Percentiles rank a stretch among this genome's conserved stretches.
Conservation (phyloP, 2,888 invertebrate species). For the Trichopria drosophilae region DNA sequence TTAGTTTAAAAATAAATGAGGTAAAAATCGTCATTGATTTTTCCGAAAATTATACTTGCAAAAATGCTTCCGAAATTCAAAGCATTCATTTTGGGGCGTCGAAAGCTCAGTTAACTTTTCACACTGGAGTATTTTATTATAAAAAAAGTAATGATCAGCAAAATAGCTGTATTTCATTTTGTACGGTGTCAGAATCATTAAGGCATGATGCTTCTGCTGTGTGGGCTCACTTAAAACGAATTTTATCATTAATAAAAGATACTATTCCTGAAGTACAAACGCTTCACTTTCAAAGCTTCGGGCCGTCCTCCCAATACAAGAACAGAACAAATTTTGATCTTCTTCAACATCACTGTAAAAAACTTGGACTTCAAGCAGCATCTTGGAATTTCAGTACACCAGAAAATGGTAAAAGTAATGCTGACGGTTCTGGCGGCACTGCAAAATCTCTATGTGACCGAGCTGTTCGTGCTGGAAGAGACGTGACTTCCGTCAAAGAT, state of each 20-base stretch:
- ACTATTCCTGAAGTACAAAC: conserved; percentile 3
- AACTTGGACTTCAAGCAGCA: background rate
- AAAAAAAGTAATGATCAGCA: too few relatives aligned
- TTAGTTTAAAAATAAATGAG: conserved; percentile 7
- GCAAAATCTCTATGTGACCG: conserved; percentile 2
- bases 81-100: conserved; percentile 4
- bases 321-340: conserved; percentile 3
- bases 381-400: conserved; percentile 2
- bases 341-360: background rate
- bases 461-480: conserved; percentile 1
- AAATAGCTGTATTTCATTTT: too few relatives aligned
- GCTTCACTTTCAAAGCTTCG: conserved; percentile 14
- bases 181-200: too few relatives aligned
- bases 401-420: conserved; percentile 1
- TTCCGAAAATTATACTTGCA: background rate
- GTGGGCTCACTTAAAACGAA: conserved; percentile 18
- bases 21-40: conserved; percentile 10
- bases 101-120: conserved; percentile 2
- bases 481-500: background rate
- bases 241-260: conserved; percentile 1
- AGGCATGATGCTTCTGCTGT: too few relatives aligned
- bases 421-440: background rate
- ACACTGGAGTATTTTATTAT: too few relatives aligned
- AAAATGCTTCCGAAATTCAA: background rate
- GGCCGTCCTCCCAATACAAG: background rate